Conservation (phyloP, 2,888 invertebrate species). For the Sisyra nigra region DNA sequence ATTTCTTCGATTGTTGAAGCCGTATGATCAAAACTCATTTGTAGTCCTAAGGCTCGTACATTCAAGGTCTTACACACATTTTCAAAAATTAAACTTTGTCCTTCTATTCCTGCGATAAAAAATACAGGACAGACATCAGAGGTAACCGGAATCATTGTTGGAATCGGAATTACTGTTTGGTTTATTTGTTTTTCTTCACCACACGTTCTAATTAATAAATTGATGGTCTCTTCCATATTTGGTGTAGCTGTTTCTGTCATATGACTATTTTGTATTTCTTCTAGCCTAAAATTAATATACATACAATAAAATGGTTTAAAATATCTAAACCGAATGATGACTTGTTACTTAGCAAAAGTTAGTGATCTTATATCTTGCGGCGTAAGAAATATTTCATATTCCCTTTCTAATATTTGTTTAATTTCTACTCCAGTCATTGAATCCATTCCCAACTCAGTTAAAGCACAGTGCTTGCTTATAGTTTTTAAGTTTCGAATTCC, state of each 20-base stretch:
- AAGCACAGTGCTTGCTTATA: slow-evolving; percentile 48
- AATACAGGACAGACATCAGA: slow-evolving; percentile 28
- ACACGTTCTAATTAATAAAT: slow-evolving; percentile 38
- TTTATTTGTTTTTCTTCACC: slow-evolving; percentile 38
- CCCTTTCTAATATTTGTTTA: slow-evolving; percentile 78
- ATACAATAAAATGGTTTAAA: not conserved
- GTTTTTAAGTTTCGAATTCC: slow-evolving; percentile 51
- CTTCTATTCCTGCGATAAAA: slow-evolving; percentile 53
- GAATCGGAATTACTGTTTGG: slow-evolving; percentile 35
- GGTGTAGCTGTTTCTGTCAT: not conserved
- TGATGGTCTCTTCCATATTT: slow-evolving; percentile 18
- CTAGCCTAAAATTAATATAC: slow-evolving; percentile 16
- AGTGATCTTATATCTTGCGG: slow-evolving; percentile 72
- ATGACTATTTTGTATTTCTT: slow-evolving; percentile 17
- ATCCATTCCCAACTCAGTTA: slow-evolving; percentile 91
- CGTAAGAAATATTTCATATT: slow-evolving; percentile 72
- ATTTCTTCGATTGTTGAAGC: slow-evolving; percentile 31
- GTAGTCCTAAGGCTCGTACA: slow-evolving; percentile 35
- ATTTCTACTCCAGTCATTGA: slow-evolving; percentile 96
- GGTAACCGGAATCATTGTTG: slow-evolving; percentile 13
- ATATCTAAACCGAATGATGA: not conserved
- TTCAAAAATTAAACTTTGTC: slow-evolving; percentile 36
- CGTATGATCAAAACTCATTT: slow-evolving; percentile 31
- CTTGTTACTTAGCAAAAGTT: slow-evolving; percentile 47
- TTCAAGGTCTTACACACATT: slow-evolving; percentile 33